Evolutionary conservation across 2,113 vertebrate species (phyloP), one percentile per base, ranked within the genome.

Genomic region (Macrotus californicus): DNA sequence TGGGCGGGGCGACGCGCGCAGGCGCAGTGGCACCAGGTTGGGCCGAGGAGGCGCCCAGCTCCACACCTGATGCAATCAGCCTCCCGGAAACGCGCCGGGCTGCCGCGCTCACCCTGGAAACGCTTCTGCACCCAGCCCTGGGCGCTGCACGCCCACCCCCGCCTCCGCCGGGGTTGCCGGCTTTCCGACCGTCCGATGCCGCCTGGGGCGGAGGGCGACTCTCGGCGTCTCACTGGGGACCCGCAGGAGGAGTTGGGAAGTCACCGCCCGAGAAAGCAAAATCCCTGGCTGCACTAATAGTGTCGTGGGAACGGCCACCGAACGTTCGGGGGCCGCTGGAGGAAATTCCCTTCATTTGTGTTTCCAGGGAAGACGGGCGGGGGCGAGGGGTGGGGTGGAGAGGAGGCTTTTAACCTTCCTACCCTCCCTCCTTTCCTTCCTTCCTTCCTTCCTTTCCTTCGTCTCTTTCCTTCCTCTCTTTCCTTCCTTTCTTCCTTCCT

Each of bases 51-150:
- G 90, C 36, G 54, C 88, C 46, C 39, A 0, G 84, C 73, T 85
- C 93, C 91, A 96, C 97, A 97, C 97, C 97, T 97, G 97, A 97
- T 96, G 97, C 96, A 95, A 97, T 96, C 98, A 84, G 94, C 97
- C 96, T 95, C 59, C 98, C 98, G 98, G 98, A 98, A 98, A 94
- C 96, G 80, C 90, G 94, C 81, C 84, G 52, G 21, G 88, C 82
- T 59, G 48, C 95, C 70, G 69, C 64, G 87, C 91, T 95, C 97
- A 87, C 97, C 97, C 97, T 92, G 97, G 98, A 98, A 97, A 96
- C 85, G 95, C 96, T 97, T 97, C 95, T 61, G 93, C 95, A 76
- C 97, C 88, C 90, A 36, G 89, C 59, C 34, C 52, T 75, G 48
- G 87, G 92, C 61, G 39, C 85, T 0, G n/a, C 14, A 6, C 24